Evolutionary conservation across 2,888 invertebrate genomes (phyloP), one percentile per base, ranked within the genome.

Genomic region (Chalcis sispes): DNA sequence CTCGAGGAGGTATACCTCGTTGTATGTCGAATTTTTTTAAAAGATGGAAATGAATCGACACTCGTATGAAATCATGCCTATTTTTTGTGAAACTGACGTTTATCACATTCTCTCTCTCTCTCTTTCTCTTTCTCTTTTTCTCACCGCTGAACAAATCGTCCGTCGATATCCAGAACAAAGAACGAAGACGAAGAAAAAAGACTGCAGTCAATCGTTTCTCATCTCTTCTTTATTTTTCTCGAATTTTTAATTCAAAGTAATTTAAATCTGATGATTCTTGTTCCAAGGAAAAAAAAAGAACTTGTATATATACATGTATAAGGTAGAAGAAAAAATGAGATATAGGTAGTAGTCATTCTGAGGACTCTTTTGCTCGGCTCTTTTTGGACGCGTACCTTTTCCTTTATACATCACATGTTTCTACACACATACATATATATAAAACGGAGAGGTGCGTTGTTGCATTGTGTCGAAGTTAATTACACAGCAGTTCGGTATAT

Each of bases 401-500:
- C 75, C 66, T 69, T 36, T 64, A 15, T 62, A 40, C n/a, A n/a
- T n/a, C n/a, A n/a, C n/a, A n/a, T n/a, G n/a, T n/a, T n/a, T n/a
- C n/a, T n/a, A n/a, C n/a, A n/a, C n/a, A n/a, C n/a, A n/a, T n/a
- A 40, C 65, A 65, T 58, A 48, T 61, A 54, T 42, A 61, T 52
- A 65, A 65, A 75, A 56, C n/a, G n/a, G n/a, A n/a, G n/a, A 32
- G 48, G 69, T 1, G 23, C n/a, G 27, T 13, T 80, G 81, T 72
- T 81, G 85, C 85, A 88, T 88, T 88, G 88, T 87, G 85, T 83
- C 85, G 82, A 81, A 88, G 87, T 88, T 88, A 88, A 88, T 88
- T 88, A 88, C 83, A 82, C 82, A 56, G 32, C 36, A 61, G 61
- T 48, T 27, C 66, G 67, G 62, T 40, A 15, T 82, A 87, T 87